phyloP scores from a whole-genome alignment of 2,113 vertebrate species.

The Solenodon paradoxus region DNA sequence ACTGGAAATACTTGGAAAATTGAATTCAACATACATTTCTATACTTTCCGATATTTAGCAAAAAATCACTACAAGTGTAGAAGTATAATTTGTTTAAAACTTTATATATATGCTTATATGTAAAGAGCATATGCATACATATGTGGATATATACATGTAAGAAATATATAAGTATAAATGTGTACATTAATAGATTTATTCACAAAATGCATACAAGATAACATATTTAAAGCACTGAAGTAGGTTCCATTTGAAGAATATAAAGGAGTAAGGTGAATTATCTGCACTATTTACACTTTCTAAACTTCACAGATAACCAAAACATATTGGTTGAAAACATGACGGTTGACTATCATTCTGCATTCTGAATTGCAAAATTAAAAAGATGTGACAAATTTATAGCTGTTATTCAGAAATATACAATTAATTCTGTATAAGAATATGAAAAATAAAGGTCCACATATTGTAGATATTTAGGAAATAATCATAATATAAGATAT shows the following conservation, averaged over 20 bases:
- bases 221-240: neutral
- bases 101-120: neutral
- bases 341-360: neutral
- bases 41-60: neutral
- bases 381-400: neutral
- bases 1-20: neutral
- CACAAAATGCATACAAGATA: neutral
- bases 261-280: neutral
- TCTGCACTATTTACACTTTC: neutral
- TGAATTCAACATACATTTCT: neutral
- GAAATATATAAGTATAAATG: neutral
- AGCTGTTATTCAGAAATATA: neutral
- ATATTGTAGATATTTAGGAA: neutral
- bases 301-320: neutral
- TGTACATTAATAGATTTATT: neutral
- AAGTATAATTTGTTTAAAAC: neutral
- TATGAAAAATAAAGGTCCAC: neutral
- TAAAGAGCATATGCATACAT: neutral
- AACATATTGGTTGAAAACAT: neutral
- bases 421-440: neutral
- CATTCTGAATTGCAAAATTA: neutral
- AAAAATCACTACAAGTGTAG: no score
- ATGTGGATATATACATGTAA: neutral
- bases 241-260: neutral
- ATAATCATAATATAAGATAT: neutral